A percentile compares a stretch with the other conserved stretches of the same genome.
phyloP scores from a whole-genome alignment of 1,140 invertebrate genomes.

The Vanessa atalanta region DNA sequence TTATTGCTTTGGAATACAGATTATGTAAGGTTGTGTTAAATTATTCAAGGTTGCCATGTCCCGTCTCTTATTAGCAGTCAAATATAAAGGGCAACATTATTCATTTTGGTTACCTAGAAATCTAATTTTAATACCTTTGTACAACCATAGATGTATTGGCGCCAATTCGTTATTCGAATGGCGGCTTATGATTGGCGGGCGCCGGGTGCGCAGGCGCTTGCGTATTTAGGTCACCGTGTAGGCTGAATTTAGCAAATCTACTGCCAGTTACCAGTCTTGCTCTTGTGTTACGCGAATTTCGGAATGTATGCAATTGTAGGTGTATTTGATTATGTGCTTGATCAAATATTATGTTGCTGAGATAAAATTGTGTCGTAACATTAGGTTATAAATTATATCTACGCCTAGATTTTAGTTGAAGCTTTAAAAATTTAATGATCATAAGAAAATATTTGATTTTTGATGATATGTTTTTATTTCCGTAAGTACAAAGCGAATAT shows the following conservation, averaged over 20 bases:
- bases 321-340: slow-evolving; percentile 17
- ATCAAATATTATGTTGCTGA: slow-evolving; percentile 2
- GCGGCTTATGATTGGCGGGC: slow-evolving; percentile 68
- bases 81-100: slow-evolving; percentile 54
- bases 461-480: too few species aligned
- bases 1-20: not conserved
- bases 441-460: too few species aligned
- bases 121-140: slow-evolving; percentile 42
- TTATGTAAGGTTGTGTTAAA: not conserved
- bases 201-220: slow-evolving; percentile 68
- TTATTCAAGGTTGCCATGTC: slow-evolving; percentile 5
- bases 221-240: slow-evolving; percentile 75
- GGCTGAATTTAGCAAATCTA: slow-evolving; percentile 63
- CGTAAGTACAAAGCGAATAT: too few species aligned
- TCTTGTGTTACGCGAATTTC: slow-evolving; percentile 38
- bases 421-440: not conserved
- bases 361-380: not conserved
- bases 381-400: not conserved
- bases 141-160: slow-evolving; percentile 66
- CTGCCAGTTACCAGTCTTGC: slow-evolving; percentile 30
- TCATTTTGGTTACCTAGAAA: slow-evolving; percentile 46
- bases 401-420: not conserved
- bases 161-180: slow-evolving; percentile 69
- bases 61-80: slow-evolving; percentile 12
- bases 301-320: slow-evolving; percentile 44